Percentiles rank a stretch among this genome's conserved stretches.
phyloP scores from a whole-genome alignment of 2,113 vertebrate species.

The Apaloderma vittatum region DNA sequence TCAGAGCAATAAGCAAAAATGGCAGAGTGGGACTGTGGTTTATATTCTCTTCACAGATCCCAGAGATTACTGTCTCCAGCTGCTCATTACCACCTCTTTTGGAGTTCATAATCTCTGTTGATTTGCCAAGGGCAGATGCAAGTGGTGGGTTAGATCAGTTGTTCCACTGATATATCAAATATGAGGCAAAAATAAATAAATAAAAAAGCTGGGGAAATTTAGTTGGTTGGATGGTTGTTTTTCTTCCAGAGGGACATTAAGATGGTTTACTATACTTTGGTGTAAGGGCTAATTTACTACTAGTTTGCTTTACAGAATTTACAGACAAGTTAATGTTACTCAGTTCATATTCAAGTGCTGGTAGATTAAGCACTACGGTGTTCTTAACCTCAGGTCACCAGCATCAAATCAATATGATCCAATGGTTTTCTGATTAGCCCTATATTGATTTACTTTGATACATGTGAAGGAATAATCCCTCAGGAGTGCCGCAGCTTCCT shows the following conservation, averaged over 20 bases:
- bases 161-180: not conserved
- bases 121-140: not conserved
- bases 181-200: not conserved
- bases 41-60: not conserved
- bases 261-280: not conserved
- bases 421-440: conserved; percentile 22
- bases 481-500: not conserved
- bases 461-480: not conserved
- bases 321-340: not conserved
- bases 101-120: not conserved
- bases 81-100: not conserved
- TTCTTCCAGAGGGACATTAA: not conserved
- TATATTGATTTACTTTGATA: conserved; percentile 13
- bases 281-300: not conserved
- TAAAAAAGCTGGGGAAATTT: not conserved
- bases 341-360: not conserved
- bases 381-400: not conserved
- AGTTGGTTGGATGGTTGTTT: not conserved
- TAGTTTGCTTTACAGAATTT: not conserved
- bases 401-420: not conserved
- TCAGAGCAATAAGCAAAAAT: not conserved
- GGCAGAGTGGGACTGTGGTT: not conserved
- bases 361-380: not conserved
- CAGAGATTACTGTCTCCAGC: conserved; percentile 11
- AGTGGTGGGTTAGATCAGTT: not conserved